Conservation (phyloP, 2,888 invertebrate species). For the Keiferia lycopersicella region DNA sequence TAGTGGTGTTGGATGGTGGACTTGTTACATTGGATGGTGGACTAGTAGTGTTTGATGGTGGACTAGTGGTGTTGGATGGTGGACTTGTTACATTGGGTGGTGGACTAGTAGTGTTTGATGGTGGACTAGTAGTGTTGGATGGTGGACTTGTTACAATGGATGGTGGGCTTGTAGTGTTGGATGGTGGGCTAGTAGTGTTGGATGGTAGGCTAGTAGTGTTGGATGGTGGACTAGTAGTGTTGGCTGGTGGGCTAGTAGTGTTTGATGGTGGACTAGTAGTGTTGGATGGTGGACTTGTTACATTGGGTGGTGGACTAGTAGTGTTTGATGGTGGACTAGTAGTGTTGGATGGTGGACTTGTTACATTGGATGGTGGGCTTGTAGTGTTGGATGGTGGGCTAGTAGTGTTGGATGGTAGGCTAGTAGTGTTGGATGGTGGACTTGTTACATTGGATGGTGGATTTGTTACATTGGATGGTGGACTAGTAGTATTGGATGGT, state of each 20-base stretch:
- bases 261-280: neutral
- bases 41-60: neutral
- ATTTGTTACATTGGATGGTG: neutral
- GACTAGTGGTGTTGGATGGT: neutral
- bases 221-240: neutral
- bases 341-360: neutral
- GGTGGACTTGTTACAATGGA: neutral
- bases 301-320: neutral
- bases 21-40: neutral
- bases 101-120: neutral
- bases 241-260: neutral
- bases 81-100: neutral
- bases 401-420: neutral
- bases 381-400: neutral
- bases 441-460: neutral
- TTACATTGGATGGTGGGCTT: neutral
- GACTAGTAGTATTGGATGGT: neutral
- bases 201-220: neutral
- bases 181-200: neutral
- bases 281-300: neutral
- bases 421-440: neutral
- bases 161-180: neutral
- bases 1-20: neutral
- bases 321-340: neutral
- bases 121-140: neutral